Percentiles rank a stretch among this genome's conserved stretches.
Conservation (phyloP, 1,140 invertebrate genomes). For the Cherax quadricarinatus region DNA sequence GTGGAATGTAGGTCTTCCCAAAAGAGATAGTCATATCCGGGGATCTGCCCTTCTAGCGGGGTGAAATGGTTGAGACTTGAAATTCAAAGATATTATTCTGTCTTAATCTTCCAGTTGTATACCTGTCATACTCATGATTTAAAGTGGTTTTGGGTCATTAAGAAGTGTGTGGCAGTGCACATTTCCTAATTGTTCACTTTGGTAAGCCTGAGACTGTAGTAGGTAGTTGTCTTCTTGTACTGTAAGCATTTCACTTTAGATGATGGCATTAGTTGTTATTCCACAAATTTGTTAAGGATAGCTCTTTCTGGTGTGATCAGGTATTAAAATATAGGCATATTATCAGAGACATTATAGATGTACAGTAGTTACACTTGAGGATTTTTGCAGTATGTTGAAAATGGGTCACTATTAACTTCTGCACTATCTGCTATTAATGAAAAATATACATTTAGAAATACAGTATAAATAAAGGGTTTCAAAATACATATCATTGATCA, state of each 20-base stretch:
- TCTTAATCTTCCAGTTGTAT: slow-evolving; percentile 67
- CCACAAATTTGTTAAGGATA: slow-evolving; percentile 67
- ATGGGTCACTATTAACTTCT: slow-evolving; percentile 60
- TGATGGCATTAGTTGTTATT: slow-evolving; percentile 69
- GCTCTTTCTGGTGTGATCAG: slow-evolving; percentile 70
- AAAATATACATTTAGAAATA: slow-evolving; percentile 44
- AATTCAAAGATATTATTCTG: slow-evolving; percentile 52
- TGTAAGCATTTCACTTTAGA: slow-evolving; percentile 64
- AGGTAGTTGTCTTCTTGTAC: slow-evolving; percentile 66
- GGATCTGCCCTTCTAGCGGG: slow-evolving; percentile 15
- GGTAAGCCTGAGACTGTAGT: slow-evolving; percentile 40
- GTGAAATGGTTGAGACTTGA: slow-evolving; percentile 19
- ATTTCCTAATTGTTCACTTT: slow-evolving; percentile 55
- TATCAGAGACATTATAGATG: slow-evolving; percentile 60
- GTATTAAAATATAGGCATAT: slow-evolving; percentile 60
- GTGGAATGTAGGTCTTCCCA: slow-evolving; percentile 68
- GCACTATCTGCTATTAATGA: slow-evolving; percentile 64
- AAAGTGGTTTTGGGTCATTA: slow-evolving; percentile 48
- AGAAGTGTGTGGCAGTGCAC: slow-evolving; percentile 68
- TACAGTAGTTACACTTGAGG: slow-evolving; percentile 46
- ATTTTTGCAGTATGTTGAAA: slow-evolving; percentile 57
- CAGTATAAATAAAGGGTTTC: slow-evolving; percentile 39
- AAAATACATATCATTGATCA: slow-evolving; percentile 70
- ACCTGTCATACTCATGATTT: slow-evolving; percentile 59
- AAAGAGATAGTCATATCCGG: slow-evolving; percentile 56